A percentile compares a stretch with the other conserved stretches of the same genome.
phyloP scores from a whole-genome alignment of 2,113 vertebrate genomes.

The Lophochroa leadbeateri region DNA sequence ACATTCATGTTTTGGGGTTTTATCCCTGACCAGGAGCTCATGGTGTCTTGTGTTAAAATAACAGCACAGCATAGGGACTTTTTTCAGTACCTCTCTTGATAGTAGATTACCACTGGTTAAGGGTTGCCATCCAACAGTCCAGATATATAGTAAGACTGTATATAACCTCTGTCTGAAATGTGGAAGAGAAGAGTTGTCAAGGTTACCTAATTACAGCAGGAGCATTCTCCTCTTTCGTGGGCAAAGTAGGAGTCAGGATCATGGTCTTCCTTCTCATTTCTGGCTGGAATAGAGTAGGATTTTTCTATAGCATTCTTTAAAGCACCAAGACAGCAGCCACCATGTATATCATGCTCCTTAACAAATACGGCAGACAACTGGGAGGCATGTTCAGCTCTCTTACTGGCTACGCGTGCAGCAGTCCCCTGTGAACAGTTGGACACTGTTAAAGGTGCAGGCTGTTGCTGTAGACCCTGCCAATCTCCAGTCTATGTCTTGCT shows the following conservation, averaged over 20 bases:
- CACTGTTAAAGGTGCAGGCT: neutral
- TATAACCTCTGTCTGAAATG: neutral
- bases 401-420: neutral
- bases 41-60: neutral
- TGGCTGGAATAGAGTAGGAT: neutral
- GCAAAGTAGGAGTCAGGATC: neutral
- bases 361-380: neutral
- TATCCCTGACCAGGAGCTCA: neutral
- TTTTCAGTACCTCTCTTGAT: neutral
- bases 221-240: neutral
- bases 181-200: neutral
- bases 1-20: neutral
- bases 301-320: neutral
- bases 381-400: neutral
- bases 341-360: neutral
- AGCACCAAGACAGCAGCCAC: neutral
- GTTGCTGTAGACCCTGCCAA: neutral
- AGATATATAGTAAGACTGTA: neutral
- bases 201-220: neutral
- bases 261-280: neutral
- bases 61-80: neutral
- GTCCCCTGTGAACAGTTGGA: neutral
- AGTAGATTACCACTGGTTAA: neutral
- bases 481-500: neutral
- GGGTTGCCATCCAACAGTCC: neutral